Conservation (phyloP, 2,113 vertebrate species). For the Chionomys nivalis region DNA sequence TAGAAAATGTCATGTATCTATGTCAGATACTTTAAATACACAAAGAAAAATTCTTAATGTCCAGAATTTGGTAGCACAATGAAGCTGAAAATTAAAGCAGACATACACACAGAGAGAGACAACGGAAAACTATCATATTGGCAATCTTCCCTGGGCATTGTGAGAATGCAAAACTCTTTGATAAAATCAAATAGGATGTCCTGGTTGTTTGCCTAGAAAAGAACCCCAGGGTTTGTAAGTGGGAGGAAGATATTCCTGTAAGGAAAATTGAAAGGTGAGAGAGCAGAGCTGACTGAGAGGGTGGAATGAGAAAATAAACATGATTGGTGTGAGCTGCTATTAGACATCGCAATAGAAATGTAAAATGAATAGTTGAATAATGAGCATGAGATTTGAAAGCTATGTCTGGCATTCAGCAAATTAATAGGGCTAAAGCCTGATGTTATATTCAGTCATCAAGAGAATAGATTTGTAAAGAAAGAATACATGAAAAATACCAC, state of each 20-base stretch:
- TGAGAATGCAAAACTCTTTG: not conserved
- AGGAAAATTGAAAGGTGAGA: not conserved
- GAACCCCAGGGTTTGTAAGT: not conserved
- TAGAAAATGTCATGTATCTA: not conserved
- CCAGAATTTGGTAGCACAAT: not conserved
- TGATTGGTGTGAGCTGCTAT: not conserved
- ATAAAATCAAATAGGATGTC: not conserved
- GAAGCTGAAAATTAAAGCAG: not conserved
- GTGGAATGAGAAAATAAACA: not conserved
- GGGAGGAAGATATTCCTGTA: not conserved
- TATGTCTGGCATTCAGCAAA: not conserved
- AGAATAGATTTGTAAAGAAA: not conserved
- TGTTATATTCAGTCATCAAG: not conserved
- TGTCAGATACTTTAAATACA: not conserved
- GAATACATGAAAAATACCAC: not conserved
- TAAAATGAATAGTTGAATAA: not conserved
- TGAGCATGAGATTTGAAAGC: not conserved
- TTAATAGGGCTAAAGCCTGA: not conserved
- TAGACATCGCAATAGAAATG: not conserved
- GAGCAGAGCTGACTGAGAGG: not conserved
- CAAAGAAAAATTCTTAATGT: not conserved
- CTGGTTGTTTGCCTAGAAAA: not conserved
- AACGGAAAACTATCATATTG: not conserved
- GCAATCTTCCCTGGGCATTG: not conserved
- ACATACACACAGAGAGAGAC: not conserved